Evolutionary conservation across 1,140 invertebrate genomes (phyloP), one percentile per base, ranked within the genome.

Genomic region (Leptopilina clavipes): DNA sequence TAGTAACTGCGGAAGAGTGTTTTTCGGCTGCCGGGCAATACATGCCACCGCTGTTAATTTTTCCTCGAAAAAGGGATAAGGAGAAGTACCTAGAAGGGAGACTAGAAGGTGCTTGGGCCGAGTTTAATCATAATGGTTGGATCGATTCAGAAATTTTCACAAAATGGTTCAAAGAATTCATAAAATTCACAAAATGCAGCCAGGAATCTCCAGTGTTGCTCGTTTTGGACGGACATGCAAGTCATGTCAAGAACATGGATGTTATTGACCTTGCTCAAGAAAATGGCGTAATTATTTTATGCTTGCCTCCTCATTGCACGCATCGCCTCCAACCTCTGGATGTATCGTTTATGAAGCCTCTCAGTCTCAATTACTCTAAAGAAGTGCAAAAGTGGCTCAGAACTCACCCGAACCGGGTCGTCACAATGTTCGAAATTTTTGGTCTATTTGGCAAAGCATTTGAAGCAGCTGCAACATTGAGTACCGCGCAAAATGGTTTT

Each of bases 311-410:
- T 37, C 87, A 89, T 72, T 84, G 81, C 73, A 87, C 84, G 14
- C 89, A 91, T 75, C 81, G 83, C 76, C 75, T 91, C 44, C 89
- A 91, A 76, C 87, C 87, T 6, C 76, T 90, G n/a, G 89, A 91
- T 78, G 83, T 83, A 9, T 75, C 52, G 9, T 79, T 89, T 40
- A 87, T 84, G 80, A 82, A 78, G 65, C 86, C 87, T 5, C 81
- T 89, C 40, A 89, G 84, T 52, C 73, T 56, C 7, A 85, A 80
- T 76, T 79, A 86, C 2, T 19, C 48, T 1, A 31, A 31, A 76
- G 83, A 84, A 80, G 77, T 87, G 40, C 31, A 78, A 76, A 76
- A 52, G 22, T 90, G 81, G 83, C 71, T 89, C 31, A 75, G 44
- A 56, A 79, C 82, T 56, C 80, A 86, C 78, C 40, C 77, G 44